phyloP scores from a whole-genome alignment of 2,888 invertebrate species.

The Leucoma salicis region DNA sequence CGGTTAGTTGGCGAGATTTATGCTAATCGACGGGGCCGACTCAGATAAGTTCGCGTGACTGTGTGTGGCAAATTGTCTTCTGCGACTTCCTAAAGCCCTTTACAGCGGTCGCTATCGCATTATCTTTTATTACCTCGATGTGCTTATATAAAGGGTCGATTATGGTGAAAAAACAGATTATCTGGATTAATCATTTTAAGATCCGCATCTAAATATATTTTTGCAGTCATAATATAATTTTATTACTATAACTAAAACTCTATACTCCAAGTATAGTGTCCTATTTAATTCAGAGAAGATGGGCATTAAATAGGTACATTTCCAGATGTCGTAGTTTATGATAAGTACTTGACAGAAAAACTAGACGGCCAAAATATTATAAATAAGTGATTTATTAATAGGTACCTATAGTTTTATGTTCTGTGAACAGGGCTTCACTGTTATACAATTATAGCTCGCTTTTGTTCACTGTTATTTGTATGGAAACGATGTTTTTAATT shows the following conservation, averaged over 20 bases:
- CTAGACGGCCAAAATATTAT: slow-evolving; percentile 68
- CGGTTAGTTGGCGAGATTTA: slow-evolving; percentile 81
- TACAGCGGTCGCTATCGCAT: slow-evolving; percentile 53
- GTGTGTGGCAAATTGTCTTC: slow-evolving; percentile 77
- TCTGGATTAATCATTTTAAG: slow-evolving; percentile 27
- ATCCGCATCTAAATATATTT: slow-evolving; percentile 27
- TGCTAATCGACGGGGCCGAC: slow-evolving; percentile 78
- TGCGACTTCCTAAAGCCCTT: slow-evolving; percentile 65
- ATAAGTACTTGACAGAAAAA: slow-evolving; percentile 72
- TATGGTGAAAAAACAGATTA: slow-evolving; percentile 42
- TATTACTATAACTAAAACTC: no score
- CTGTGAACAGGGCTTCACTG: slow-evolving; percentile 76
- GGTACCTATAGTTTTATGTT: slow-evolving; percentile 75
- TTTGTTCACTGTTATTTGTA: slow-evolving; percentile 51
- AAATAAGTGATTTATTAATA: slow-evolving; percentile 77
- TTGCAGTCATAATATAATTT: slow-evolving; percentile 28
- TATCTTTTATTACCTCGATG: slow-evolving; percentile 52
- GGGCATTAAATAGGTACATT: slow-evolving; percentile 48
- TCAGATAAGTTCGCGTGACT: slow-evolving; percentile 76
- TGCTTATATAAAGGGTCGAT: slow-evolving; percentile 45
- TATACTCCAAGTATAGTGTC: no score
- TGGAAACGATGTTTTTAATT: slow-evolving; percentile 44
- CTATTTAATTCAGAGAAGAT: slow-evolving; percentile 61
- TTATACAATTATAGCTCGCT: slow-evolving; percentile 50
- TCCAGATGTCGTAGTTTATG: slow-evolving; percentile 73